phyloP scores from a whole-genome alignment of 2,113 vertebrate species.

The Cyanocitta stelleri region DNA sequence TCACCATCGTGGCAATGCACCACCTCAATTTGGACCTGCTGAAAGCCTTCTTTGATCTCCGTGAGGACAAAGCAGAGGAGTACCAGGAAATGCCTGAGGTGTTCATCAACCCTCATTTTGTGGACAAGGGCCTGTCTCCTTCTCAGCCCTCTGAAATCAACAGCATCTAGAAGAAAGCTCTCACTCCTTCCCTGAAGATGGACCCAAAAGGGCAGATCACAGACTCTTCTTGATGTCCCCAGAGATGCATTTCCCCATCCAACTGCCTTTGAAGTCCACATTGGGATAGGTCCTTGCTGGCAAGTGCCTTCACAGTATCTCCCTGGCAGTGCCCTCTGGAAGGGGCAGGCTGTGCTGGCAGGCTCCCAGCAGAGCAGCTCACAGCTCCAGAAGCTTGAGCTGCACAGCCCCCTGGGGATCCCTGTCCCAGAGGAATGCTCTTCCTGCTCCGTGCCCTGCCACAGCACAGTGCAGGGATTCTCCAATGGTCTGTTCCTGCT shows the following conservation, averaged over 20 bases:
- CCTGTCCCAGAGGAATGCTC: not conserved
- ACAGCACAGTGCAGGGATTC: not conserved
- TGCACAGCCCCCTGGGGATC: not conserved
- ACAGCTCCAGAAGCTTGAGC: not conserved
- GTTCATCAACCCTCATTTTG: not conserved
- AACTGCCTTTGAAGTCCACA: fast-evolving
- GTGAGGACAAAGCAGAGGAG: constrained; percentile 60
- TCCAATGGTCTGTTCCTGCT: not conserved
- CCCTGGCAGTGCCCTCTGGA: not conserved
- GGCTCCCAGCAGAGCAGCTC: not conserved
- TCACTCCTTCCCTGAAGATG: not conserved
- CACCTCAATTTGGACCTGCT: constrained; percentile 71
- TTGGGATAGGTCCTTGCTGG: not conserved
- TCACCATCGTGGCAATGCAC: constrained; percentile 74
- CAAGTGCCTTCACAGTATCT: not conserved
- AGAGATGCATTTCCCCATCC: not conserved
- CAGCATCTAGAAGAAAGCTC: not conserved
- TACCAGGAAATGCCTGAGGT: constrained; percentile 21
- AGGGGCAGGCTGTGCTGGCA: not conserved
- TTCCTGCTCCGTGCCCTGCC: not conserved
- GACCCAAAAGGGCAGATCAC: not conserved
- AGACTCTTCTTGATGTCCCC: not conserved
- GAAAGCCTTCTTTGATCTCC: constrained; percentile 79
- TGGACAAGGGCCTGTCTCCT: not conserved
- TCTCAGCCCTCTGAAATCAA: not conserved